Evolutionary conservation across 2,113 vertebrate genomes (phyloP).

Genomic region (Lontra canadensis): DNA sequence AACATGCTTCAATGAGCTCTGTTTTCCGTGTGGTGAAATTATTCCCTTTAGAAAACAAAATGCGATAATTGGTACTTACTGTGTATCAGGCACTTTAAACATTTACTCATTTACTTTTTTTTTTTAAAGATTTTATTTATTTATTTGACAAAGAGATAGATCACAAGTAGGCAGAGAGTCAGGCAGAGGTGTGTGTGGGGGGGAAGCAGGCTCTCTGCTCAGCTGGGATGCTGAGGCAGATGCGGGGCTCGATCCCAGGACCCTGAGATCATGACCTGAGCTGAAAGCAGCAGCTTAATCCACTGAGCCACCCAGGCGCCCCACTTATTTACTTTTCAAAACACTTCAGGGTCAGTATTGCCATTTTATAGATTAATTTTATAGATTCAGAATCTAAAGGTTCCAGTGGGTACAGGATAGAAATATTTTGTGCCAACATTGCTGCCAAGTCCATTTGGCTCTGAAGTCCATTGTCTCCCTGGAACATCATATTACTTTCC

Average conservation of each 20-base stretch:
- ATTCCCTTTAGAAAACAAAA: constrained; percentile 31
- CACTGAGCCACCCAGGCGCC: too few species aligned
- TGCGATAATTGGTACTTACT: not conserved
- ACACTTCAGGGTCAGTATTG: not conserved
- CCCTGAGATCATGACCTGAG: too few species aligned
- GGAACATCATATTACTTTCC: not conserved
- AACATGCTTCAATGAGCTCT: not conserved
- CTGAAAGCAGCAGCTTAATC: too few species aligned
- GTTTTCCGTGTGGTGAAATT: constrained; percentile 18
- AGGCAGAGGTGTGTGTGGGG: too few species aligned
- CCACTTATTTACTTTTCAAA: not conserved
- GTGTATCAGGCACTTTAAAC: not conserved
- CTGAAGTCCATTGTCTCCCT: not conserved
- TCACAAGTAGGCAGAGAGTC: too few species aligned
- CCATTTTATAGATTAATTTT: constrained; percentile 23
- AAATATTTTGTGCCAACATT: not conserved
- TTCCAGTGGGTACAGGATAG: not conserved
- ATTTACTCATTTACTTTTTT: constrained; percentile 3
- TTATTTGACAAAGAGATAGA: too few species aligned
- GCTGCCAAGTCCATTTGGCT: not conserved
- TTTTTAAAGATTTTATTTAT: too few species aligned
- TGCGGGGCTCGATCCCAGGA: too few species aligned
- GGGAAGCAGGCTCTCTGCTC: too few species aligned
- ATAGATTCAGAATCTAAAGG: not conserved
- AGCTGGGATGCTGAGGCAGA: too few species aligned